Base-by-base conservation (phyloP, 30 jellyfish, hydroid and myxozoan genomes). In the Sanderia malayensis region DNA sequence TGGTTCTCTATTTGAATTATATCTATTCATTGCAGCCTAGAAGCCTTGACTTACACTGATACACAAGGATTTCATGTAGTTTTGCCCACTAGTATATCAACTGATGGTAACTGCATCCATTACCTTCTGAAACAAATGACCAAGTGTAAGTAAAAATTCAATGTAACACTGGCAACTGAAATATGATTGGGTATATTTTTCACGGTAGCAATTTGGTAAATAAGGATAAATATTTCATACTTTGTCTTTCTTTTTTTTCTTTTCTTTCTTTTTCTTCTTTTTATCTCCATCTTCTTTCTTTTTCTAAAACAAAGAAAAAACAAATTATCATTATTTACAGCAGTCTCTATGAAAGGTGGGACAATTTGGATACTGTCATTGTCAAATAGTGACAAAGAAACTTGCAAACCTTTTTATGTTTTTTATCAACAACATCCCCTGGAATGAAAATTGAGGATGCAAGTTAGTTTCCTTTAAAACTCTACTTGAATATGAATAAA, bases 251-350 rank as follows among this genome's bases (percentile, higher is more conserved):
- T 83, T 83, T 88, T 61, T 83, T 55, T 83, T 83, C 71, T 83
- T 83, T 46, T 83, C 85, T 67, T 83, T 83, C 82, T 83, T 74
- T 65, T 83, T 83, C 80, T 83, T 83, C 74, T 70, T 81, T 62
- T 73, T 83, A 22, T 74, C 84, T 28, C 62, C 81, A n/a, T 74
- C 95, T 9, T 67, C 95, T 62, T 83, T 84, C 77, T 74, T 83
- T 71, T 73, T 83, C 75, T 74, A 34, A 78, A 34, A 34, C 46
- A 72, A 44, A 18, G 37, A 13, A n/a, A 70, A 11, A 41, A 6
- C 11, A 41, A 41, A 15, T 4, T 55, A 4, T 4, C 26, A 55
- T 6, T 18, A 9, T 6, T 15, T 6, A 15, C 8, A 41, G 55
- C 8, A 8, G 55, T 8, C 15, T 41, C 8, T 41, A 15, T 41